These are phyloP conservation scores for Zaprionus davidi DNA, from an alignment of 1,140 invertebrate genomes.

Conservation along the genomic window DNA sequence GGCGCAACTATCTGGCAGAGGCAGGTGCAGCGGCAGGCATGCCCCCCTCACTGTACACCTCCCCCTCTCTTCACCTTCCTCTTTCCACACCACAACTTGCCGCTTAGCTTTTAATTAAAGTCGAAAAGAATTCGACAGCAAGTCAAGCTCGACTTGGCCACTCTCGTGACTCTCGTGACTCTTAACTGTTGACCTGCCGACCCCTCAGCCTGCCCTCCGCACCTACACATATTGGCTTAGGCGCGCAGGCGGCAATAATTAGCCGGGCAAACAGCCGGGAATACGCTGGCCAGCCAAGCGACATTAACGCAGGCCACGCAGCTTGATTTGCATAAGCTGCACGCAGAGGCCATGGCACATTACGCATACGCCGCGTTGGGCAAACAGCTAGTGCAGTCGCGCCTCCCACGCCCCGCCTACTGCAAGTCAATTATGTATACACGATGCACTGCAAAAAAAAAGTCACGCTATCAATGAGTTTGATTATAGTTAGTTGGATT, in stretches of 20 bases:
- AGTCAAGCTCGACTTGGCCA: slow-evolving; percentile 9
- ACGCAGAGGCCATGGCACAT: slow-evolving; percentile 27
- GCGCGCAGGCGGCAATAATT: slow-evolving; percentile 39
- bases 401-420: too few species aligned
- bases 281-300: slow-evolving; percentile 1
- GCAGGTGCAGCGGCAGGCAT: neutral
- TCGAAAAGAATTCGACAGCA: slow-evolving; percentile 59
- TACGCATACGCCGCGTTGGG: slow-evolving; percentile 41
- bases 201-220: neutral
- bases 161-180: neutral
- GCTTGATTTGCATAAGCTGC: slow-evolving; percentile 3
- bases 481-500: neutral
- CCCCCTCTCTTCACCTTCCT: neutral
- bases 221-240: slow-evolving; percentile 12
- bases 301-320: slow-evolving; percentile 18
- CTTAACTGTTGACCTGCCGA: slow-evolving; percentile 1
- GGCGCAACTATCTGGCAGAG: slow-evolving; percentile 26
- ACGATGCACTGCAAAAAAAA: neutral
- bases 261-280: slow-evolving; percentile 17
- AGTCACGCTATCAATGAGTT: neutral
- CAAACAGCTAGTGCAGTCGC: slow-evolving; percentile 6
- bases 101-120: slow-evolving; percentile 77
- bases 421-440: slow-evolving; percentile 32
- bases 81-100: neutral
- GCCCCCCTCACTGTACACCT: neutral